Percentiles rank a stretch among this genome's conserved stretches.
Evolutionary conservation across 1,140 invertebrate genomes (phyloP).

Genomic region (Mesaphorura yosii): DNA sequence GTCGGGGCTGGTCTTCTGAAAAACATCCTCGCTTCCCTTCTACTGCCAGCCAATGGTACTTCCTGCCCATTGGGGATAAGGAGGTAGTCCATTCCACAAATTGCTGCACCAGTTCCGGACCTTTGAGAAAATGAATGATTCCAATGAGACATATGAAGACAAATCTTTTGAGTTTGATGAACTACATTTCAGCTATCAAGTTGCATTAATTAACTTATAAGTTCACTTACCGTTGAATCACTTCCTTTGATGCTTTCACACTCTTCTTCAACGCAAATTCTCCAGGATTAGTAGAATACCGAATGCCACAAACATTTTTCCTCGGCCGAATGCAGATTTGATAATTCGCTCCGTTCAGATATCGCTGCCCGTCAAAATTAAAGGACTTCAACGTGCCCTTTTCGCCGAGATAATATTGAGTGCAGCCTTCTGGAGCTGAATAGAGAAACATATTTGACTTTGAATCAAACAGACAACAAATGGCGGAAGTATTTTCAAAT

Average conservation of each 20-base stretch:
- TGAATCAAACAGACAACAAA: background rate
- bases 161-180: too few species aligned
- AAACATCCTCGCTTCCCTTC: slow-evolving; percentile 4
- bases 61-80: slow-evolving; percentile 24
- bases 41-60: background rate
- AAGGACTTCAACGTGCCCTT: slow-evolving; percentile 33
- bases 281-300: slow-evolving; percentile 21
- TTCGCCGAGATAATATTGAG: slow-evolving; percentile 32
- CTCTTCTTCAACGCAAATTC: slow-evolving; percentile 28
- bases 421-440: slow-evolving; percentile 34
- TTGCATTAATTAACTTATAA: background rate
- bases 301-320: slow-evolving; percentile 28
- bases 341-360: slow-evolving; percentile 32
- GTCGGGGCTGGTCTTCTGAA: slow-evolving; percentile 18
- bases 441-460: slow-evolving; percentile 2
- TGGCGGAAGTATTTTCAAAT: background rate
- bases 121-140: slow-evolving; percentile 9
- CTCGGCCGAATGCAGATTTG: slow-evolving; percentile 31
- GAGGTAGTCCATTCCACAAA: slow-evolving; percentile 27
- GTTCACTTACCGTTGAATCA: slow-evolving; percentile 18
- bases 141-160: too few species aligned
- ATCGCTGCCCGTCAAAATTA: slow-evolving; percentile 33
- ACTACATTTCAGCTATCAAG: too few species aligned
- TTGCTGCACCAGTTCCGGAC: slow-evolving; percentile 17
- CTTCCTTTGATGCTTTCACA: slow-evolving; percentile 9